Percentiles rank a stretch among this genome's conserved stretches.
Conservation (phyloP, 1,140 invertebrate genomes). For the Drosophila teissieri region DNA sequence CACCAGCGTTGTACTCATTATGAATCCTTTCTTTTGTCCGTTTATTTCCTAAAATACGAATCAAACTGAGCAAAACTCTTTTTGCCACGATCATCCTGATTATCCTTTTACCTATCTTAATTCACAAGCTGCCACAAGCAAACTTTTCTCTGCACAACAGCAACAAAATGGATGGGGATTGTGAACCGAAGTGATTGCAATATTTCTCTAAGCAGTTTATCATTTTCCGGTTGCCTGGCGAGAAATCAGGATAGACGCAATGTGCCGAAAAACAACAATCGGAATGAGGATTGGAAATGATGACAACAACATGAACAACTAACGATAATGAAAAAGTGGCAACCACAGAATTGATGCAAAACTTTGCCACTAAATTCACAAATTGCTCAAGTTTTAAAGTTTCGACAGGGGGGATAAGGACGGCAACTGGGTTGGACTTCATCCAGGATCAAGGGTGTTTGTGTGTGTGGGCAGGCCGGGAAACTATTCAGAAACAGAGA, state of each 20-base stretch:
- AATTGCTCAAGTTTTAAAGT: conserved; percentile 80
- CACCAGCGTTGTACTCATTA: too few relatives aligned
- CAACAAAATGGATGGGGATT: conserved; percentile 7
- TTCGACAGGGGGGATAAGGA: conserved; percentile 47
- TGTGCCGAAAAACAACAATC: conserved; percentile 56
- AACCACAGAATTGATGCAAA: conserved; percentile 66
- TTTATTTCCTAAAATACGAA: not conserved
- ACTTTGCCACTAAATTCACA: conserved; percentile 79
- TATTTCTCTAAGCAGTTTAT: conserved; percentile 70
- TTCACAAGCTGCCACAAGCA: conserved; percentile 17
- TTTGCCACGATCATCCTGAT: conserved; percentile 29
- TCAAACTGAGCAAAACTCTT: conserved; percentile 14
- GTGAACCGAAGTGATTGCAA: conserved; percentile 53
- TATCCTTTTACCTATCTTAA: conserved; percentile 28
- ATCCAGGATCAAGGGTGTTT: conserved; percentile 28
- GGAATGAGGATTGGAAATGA: conserved; percentile 30
- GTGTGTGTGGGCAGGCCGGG: conserved; percentile 32
- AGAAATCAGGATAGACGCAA: conserved; percentile 55
- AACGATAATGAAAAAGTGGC: conserved; percentile 72
- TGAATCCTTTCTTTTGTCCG: not conserved
- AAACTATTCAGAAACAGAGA: conserved; percentile 81
- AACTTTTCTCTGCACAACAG: conserved; percentile 3
- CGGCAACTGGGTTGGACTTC: conserved; percentile 2
- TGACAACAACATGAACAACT: conserved; percentile 30
- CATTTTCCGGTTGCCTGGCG: conserved; percentile 39